Evolutionary conservation across 2,888 invertebrate species (phyloP), one percentile per base, ranked within the genome.

Genomic region (Minunthozetes semirufus): DNA sequence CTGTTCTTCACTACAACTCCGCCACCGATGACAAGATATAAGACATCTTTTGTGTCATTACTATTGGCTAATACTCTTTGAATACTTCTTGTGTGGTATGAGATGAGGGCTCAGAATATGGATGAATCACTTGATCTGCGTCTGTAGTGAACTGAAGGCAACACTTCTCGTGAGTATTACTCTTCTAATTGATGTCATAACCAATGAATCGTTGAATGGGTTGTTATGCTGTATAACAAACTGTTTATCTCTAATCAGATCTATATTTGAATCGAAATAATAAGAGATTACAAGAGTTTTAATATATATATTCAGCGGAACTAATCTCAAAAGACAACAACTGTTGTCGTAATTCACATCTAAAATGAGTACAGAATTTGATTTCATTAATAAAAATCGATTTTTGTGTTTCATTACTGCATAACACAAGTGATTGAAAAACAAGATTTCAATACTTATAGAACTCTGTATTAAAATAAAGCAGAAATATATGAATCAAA

Each of bases 241-340:
- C 33, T 33, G 4, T 5, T 5, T 33, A 33, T 33, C 33, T 33
- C 33, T 53, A 17, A 48, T 15, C 46, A 48, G 4, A 48, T 15
- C 33, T 48, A n/a, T n/a, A 48, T 48, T 48, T 17, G n/a, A 17
- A 48, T 17, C n/a, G 48, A 48, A n/a, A 13, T 13, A 13, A 48
- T 17, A 11, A 48, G n/a, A 48, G n/a, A 48, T 48, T 48, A 48
- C 13, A 48, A 17, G 48, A 48, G 15, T 17, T 48, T 48, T 48
- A 13, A 48, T 48, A 15, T 48, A 15, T 48, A 2, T 48, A 8
- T 48, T 2, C 17, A 2, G 2, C 19, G n/a, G 19, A 48, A 48
- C 53, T 56, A 56, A 56, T 56, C 56, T 25, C 11, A 56, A 56
- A 56, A 6, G 25, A 56, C 25, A 56, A 56, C 56, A 56, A 56